Conservation (phyloP, 2,113 vertebrate genomes). For the Petaurus breviceps region DNA sequence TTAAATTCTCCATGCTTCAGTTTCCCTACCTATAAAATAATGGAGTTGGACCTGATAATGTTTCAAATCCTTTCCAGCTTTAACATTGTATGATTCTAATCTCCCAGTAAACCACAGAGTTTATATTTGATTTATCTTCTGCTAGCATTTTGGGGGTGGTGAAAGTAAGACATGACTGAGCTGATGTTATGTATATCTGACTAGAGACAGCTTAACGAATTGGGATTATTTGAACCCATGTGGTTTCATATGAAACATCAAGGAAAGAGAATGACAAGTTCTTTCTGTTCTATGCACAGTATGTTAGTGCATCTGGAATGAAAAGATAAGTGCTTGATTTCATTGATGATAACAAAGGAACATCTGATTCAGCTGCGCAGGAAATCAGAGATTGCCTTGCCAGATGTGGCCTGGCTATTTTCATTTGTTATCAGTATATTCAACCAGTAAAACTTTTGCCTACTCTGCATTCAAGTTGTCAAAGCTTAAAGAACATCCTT, state of each 20-base stretch:
- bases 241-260: neutral
- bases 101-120: neutral
- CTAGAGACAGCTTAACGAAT: neutral
- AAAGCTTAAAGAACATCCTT: neutral
- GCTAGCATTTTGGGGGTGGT: neutral
- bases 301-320: neutral
- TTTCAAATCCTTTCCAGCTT: neutral
- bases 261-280: neutral
- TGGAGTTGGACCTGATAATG: neutral
- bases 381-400: neutral
- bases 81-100: slow-evolving; percentile 9
- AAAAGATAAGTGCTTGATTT: neutral
- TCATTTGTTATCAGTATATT: neutral
- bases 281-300: neutral
- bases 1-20: neutral
- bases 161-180: neutral
- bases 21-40: neutral
- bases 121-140: neutral
- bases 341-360: neutral
- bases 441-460: neutral
- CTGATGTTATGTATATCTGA: neutral
- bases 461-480: neutral
- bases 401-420: neutral
- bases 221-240: neutral
- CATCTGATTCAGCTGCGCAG: neutral